These are phyloP conservation scores for Hymenochirus boettgeri DNA, from an alignment of 2,113 vertebrate species.

Conservation along the genomic window DNA sequence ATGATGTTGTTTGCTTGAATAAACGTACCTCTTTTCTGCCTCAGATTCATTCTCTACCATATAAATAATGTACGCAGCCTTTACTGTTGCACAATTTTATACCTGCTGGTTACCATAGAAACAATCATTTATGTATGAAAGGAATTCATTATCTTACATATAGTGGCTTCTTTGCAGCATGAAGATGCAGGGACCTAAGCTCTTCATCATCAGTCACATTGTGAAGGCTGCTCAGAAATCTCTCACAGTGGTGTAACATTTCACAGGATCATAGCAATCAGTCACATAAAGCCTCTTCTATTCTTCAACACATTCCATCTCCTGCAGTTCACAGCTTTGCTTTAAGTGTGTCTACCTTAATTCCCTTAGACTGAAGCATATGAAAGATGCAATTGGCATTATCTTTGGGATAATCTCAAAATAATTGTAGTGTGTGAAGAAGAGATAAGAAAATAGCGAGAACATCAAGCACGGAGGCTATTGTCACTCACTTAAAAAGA, in stretches of 20 bases:
- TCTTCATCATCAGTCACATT: slow-evolving; percentile 37
- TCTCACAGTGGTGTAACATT: slow-evolving; percentile 52
- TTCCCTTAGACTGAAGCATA: background rate
- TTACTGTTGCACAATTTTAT: slow-evolving; percentile 25
- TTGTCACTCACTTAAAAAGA: background rate
- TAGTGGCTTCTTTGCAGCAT: slow-evolving; percentile 25
- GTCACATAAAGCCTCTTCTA: slow-evolving; percentile 23
- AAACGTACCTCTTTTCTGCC: slow-evolving; percentile 8
- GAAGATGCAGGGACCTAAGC: slow-evolving; percentile 24
- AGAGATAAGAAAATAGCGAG: background rate
- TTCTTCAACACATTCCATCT: slow-evolving; percentile 22
- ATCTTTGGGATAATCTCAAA: background rate
- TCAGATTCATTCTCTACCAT: slow-evolving; percentile 7
- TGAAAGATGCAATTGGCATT: background rate
- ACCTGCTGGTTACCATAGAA: slow-evolving; percentile 36
- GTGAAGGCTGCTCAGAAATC: slow-evolving; percentile 28
- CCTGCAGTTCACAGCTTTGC: background rate
- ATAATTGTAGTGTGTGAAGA: background rate
- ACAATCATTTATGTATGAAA: slow-evolving; percentile 42
- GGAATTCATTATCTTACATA: slow-evolving; percentile 38
- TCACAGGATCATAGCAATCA: slow-evolving; percentile 48
- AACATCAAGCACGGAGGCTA: background rate
- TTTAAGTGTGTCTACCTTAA: background rate
- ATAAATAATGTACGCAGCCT: slow-evolving; percentile 28
- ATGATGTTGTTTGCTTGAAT: slow-evolving; percentile 11